Percentiles rank a stretch among this genome's conserved stretches.
These are phyloP conservation scores for Carabus problematicus DNA, from an alignment of 2,888 invertebrate genomes.

Conservation along the genomic window DNA sequence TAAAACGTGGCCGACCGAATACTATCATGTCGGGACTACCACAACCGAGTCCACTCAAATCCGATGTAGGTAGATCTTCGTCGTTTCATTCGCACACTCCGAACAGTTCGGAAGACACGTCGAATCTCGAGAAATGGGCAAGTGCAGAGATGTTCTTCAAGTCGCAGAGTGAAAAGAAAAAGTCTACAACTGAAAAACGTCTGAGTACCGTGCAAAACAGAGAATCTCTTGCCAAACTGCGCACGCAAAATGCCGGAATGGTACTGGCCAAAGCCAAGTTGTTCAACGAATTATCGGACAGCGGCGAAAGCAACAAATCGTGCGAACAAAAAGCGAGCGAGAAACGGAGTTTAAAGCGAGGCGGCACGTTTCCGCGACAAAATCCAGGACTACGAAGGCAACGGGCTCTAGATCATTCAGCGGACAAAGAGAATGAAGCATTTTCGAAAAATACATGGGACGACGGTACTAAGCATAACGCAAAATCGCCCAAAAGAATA, in stretches of 20 bases:
- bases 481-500: slow-evolving; percentile 26
- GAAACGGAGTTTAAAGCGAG: slow-evolving; percentile 34
- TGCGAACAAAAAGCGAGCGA: slow-evolving; percentile 47
- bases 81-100: slow-evolving; percentile 46
- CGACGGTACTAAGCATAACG: not conserved
- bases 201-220: slow-evolving; percentile 67
- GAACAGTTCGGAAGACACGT: slow-evolving; percentile 22
- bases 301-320: slow-evolving; percentile 27
- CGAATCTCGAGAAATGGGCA: slow-evolving; percentile 55
- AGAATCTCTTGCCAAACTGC: slow-evolving; percentile 74
- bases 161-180: slow-evolving; percentile 58
- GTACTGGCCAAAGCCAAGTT: slow-evolving; percentile 80
- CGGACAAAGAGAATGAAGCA: slow-evolving; percentile 28
- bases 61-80: slow-evolving; percentile 44
- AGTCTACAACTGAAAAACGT: slow-evolving; percentile 55
- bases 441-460: slow-evolving; percentile 16
- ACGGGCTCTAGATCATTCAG: slow-evolving; percentile 37
- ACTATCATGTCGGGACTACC: slow-evolving; percentile 59
- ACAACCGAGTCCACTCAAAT: slow-evolving; percentile 44
- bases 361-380: slow-evolving; percentile 41
- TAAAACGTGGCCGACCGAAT: slow-evolving; percentile 64
- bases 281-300: slow-evolving; percentile 64
- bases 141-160: slow-evolving; percentile 58
- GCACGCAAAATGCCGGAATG: slow-evolving; percentile 80
- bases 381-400: slow-evolving; percentile 40